Evolutionary conservation across 2,113 vertebrate genomes (phyloP), one percentile per base, ranked within the genome.

Genomic region (Myocastor coypus): DNA sequence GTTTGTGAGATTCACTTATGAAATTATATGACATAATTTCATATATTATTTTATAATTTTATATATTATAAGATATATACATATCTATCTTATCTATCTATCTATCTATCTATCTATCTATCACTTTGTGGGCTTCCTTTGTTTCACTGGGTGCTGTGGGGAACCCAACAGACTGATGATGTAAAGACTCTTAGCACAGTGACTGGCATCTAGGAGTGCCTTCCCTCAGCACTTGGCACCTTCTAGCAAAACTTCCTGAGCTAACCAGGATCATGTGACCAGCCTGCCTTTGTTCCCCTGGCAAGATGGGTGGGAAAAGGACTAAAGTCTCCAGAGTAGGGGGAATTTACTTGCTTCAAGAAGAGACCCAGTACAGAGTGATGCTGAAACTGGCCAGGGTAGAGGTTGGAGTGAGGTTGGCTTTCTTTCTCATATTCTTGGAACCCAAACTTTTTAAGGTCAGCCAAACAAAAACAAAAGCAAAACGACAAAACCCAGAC

Each of bases 111-210:
- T 50, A 50, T 50, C 5, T 50, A n/a, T n/a, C n/a, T n/a, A n/a
- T n/a, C n/a, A 46, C 46, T 46, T 46, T 46, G 46, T 46, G 46
- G 46, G 46, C 46, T 46, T 46, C 8, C 46, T 46, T 46, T 46
- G 46, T 46, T 46, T 46, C 46, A 46, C 34, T 61, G 37, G 34
- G 14, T 34, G 20, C 52, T 8, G 6, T 68, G 80, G 26, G 52
- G 52, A 24, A 1, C 26, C 46, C 63, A 30, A 22, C 9, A 19
- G 40, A 32, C 20, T 22, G 81, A 13, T 0, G 0, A 0, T 0
- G 3, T 37, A 37, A 61, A 59, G 9, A n/a, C n/a, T 14, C 75
- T 34, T 24, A 30, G n/a, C 20, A 22, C 40, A 5, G 30, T 32
- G 34, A 46, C 46, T 1, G 0, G 20, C 20, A 14, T 20, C 8